Conservation (phyloP, 1,140 invertebrate genomes). For the Helicoverpa zea region DNA sequence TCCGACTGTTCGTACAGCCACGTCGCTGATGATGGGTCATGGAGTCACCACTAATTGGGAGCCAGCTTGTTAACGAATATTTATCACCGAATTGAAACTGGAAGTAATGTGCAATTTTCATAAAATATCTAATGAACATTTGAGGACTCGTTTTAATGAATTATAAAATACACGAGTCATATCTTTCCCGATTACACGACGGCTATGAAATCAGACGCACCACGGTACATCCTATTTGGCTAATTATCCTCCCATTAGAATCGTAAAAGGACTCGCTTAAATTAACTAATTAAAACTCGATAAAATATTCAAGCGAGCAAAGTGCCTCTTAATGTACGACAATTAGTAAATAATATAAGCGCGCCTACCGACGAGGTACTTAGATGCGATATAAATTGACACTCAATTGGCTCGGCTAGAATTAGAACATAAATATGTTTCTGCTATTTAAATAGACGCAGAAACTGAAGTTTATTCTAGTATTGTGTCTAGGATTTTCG, state of each 20-base stretch:
- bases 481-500: too few relatives aligned
- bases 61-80: neutral
- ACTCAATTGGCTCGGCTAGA: neutral
- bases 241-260: slow-evolving; percentile 4
- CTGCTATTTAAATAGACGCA: too few relatives aligned
- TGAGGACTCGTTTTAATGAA: neutral
- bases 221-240: neutral
- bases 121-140: slow-evolving; percentile 5
- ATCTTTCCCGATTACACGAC: neutral
- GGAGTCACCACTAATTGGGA: slow-evolving; percentile 18
- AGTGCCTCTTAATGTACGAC: slow-evolving; percentile 27
- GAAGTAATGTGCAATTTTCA: neutral
- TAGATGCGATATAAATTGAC: neutral
- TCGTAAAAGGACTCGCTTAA: slow-evolving; percentile 32
- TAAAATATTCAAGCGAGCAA: slow-evolving; percentile 27
- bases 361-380: neutral
- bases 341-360: slow-evolving; percentile 41
- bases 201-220: neutral
- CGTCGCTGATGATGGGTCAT: neutral
- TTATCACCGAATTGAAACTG: slow-evolving; percentile 22
- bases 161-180: neutral
- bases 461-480: too few relatives aligned
- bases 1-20: neutral
- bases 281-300: slow-evolving; percentile 31
- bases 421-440: neutral